Conservation (phyloP, 2,888 invertebrate genomes). For the Ditula angustiorana region DNA sequence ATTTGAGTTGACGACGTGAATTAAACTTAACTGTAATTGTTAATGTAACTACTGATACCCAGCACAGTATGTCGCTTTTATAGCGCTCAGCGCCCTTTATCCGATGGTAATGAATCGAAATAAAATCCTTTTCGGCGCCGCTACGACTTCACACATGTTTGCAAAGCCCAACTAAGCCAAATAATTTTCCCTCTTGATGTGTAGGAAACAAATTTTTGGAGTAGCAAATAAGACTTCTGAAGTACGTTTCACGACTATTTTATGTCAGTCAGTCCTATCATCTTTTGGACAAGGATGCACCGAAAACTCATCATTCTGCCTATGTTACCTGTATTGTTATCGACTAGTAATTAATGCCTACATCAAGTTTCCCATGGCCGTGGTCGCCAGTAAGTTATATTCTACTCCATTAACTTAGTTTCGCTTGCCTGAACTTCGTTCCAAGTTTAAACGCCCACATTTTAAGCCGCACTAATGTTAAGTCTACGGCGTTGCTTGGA, state of each 20-base stretch:
- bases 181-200: background rate
- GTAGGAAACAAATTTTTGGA: background rate
- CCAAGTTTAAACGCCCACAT: conserved; percentile 31
- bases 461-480: conserved; percentile 10
- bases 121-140: conserved; percentile 16
- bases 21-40: conserved; percentile 68
- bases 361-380: conserved; percentile 26
- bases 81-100: background rate
- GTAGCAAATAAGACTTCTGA: too few relatives aligned
- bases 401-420: conserved; percentile 39
- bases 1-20: conserved; percentile 61
- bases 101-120: conserved; percentile 27
- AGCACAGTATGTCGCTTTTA: conserved; percentile 17
- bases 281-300: background rate
- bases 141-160: conserved; percentile 20
- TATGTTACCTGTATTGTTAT: conserved; percentile 27
- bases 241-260: background rate
- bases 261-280: too few relatives aligned
- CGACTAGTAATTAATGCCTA: conserved; percentile 33
- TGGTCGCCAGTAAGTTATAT: conserved; percentile 38
- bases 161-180: conserved; percentile 10
- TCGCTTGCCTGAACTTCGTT: conserved; percentile 34
- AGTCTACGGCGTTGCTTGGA: background rate
- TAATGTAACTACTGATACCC: conserved; percentile 59
- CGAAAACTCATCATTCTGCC: background rate